Conservation (phyloP, 2,113 vertebrate species). For the Caracal caracal region DNA sequence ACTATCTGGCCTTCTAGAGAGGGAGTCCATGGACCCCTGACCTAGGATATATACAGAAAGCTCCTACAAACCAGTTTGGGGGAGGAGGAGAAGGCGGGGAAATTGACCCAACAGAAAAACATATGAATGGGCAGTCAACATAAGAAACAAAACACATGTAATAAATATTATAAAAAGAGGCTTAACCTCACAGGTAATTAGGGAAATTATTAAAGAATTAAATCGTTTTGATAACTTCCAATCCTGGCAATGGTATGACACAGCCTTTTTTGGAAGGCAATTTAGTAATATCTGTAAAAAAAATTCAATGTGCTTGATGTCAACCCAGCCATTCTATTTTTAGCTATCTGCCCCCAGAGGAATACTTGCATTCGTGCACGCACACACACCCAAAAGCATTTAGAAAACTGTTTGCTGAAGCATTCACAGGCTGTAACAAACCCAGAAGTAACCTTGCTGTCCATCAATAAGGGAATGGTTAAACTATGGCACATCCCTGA, state of each 20-base stretch:
- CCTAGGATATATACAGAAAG: not conserved
- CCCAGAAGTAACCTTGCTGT: not conserved
- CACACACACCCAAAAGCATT: slow-evolving; percentile 37
- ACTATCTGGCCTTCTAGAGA: not conserved
- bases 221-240: slow-evolving; percentile 65
- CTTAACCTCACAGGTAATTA: slow-evolving; percentile 5
- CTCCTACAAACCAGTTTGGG: not conserved
- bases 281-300: slow-evolving; percentile 46
- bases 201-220: slow-evolving; percentile 57
- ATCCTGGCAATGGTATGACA: slow-evolving; percentile 43
- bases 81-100: fast-evolving
- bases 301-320: slow-evolving; percentile 28
- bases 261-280: slow-evolving; percentile 62
- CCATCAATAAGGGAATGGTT: not conserved
- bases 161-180: not conserved
- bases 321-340: slow-evolving; percentile 71
- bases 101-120: not conserved
- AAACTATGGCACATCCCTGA: not conserved
- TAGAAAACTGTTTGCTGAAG: slow-evolving; percentile 12
- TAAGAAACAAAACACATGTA: slow-evolving; percentile 27
- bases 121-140: not conserved
- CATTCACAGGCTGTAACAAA: slow-evolving; percentile 19
- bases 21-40: not conserved
- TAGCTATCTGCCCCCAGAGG: slow-evolving; percentile 58
- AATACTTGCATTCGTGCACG: slow-evolving; percentile 41